Base-by-base conservation (phyloP, 2,797 vertebrate species). In the Acanthiza pusilla region DNA sequence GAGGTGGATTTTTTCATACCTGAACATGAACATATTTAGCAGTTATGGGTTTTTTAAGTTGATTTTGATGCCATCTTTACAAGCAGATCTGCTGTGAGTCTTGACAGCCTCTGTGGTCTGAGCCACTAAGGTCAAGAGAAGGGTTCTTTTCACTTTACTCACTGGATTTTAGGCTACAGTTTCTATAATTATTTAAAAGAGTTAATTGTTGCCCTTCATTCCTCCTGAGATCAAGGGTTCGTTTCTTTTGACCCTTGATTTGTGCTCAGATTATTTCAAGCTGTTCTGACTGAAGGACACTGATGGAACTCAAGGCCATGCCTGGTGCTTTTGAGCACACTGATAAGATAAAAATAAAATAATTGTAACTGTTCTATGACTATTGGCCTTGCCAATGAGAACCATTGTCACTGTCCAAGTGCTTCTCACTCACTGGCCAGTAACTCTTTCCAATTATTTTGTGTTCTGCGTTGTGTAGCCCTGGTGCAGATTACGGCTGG, bases 401-500 rank as follows among this genome's bases (percentile, higher is more conserved):
- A 30, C 65, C 81, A 21, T 32, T 79, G 75, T 85, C 80, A 58
- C 16, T 63, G 73, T 62, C 43, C 75, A 71, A 8, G 16, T 62
- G 51, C 58, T 91, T 72, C 86, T 87, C 63, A 6, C 82, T 90
- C 40, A 3, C 74, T 53, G 40, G 87, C 90, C 90, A 76, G 73
- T 96, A 95, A 97, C 88, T 50, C 5, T 94, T n/a, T 95, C 71
- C 94, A 96, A 71, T 92, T 96, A 97, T 95, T 95, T 93, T 96
- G 92, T 97, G 93, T 97, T 97, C 96, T 96, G 76, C 96, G 63
- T 96, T 97, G 85, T 97, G 88, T 96, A 97, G 96, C 95, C 96
- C 94, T 96, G 95, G 96, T 94, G 94, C 95, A 97, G 96, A 93
- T 96, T 96, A 94, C 94, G 70, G 77, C 94, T 96, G 93, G 95